Evolutionary conservation across 2,888 invertebrate genomes (phyloP), one percentile per base, ranked within the genome.

Genomic region (Melieria picta): DNA sequence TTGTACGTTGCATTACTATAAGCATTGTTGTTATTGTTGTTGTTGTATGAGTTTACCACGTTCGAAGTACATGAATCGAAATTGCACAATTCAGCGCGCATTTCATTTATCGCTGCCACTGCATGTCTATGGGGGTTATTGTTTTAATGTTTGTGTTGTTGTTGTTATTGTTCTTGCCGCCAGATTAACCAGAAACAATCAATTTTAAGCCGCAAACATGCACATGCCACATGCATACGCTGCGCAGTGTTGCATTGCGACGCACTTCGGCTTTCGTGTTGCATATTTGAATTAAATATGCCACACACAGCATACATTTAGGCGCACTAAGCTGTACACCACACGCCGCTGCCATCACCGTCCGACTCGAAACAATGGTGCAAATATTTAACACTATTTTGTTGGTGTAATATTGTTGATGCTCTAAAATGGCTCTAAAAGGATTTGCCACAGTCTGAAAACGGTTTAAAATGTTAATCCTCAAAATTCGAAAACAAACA

Each of bases 171-270:
- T 52, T 52, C 0, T 6, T 13, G 11, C 52, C 13, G 30, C 16
- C 16, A 13, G 57, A 57, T 57, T 57, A 57, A 57, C 13, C 16
- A 57, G 30, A 57, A 57, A 57, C 57, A 57, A 57, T 57, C 57
- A 57, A 57, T 16, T 57, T 13, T 57, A 57, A 13, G n/a, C 16
- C 57, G 57, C 16, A 52, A 7, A 52, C 52, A 52, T 52, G 52
- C 11, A 7, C 50, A 52, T 52, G 5, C 11, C 9, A 50, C 9
- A 50, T 50, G 11, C 50, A 10, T 3, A 11, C 9, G 50, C 52
- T 4, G 52, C 13, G 13, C 9, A 52, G 52, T n/a, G 52, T 52
- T 4, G 52, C 11, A 7, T 5, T 30, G 30, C 30, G 30, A 52
- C 6, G 11, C 11, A 52, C 11, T n/a, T 52, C 13, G 52, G 52